phyloP scores from a whole-genome alignment of 2,797 vertebrate genomes.

The Heliangelus exortis region DNA sequence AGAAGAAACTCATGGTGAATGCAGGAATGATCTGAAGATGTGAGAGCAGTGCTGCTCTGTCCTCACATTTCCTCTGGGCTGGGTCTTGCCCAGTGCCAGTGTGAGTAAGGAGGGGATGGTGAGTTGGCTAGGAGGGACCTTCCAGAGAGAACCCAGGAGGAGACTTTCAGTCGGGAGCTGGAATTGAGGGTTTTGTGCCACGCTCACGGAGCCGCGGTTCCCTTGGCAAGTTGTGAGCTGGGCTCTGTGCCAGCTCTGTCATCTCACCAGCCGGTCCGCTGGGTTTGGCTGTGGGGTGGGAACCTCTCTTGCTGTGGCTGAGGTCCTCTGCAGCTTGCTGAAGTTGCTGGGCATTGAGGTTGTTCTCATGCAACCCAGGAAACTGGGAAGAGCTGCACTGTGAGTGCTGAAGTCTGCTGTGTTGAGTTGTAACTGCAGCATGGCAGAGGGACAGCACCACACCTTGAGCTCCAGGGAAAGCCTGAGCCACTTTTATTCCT shows the following conservation, averaged over 20 bases:
- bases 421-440: background rate
- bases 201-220: accelerated
- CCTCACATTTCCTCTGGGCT: accelerated
- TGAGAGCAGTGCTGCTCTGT: background rate
- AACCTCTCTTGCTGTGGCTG: background rate
- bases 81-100: background rate
- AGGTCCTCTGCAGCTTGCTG: background rate
- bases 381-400: background rate
- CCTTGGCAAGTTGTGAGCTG: background rate
- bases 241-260: background rate
- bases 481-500: background rate
- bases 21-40: background rate
- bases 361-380: background rate
- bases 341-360: background rate
- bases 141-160: background rate
- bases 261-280: background rate
- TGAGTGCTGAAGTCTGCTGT: background rate
- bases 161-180: background rate
- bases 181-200: background rate
- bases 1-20: background rate
- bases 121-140: background rate
- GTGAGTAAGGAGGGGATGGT: background rate
- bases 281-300: background rate
- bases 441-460: background rate
- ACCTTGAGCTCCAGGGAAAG: background rate